Base-by-base conservation (phyloP, 2,888 invertebrate species). In the Dicyrtoma fusca region DNA sequence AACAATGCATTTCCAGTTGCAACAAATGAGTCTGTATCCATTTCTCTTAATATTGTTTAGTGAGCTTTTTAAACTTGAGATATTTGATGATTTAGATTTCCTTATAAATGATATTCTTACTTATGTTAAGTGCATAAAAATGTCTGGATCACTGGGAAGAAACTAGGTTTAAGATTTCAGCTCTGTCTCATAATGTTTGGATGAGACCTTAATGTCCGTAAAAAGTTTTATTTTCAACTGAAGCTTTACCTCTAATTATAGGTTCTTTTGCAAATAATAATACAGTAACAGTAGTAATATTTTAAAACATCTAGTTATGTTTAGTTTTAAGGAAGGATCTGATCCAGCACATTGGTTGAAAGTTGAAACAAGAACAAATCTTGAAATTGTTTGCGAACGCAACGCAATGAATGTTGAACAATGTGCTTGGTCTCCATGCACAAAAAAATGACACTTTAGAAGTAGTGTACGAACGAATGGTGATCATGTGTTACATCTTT, bases 21-120 rank as follows among this genome's bases (percentile, higher is more conserved):
- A 69, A 59, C 59, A 59, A 59, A 69, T 47, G 61, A 69, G 59
- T 69, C 69, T 69, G 59, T 69, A 61, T 69, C 59, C 61, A 61
- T 61, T 61, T 59, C 61, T 69, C 45, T 45, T 69, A 51, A 34
- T 61, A 61, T 21, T 61, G 61, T 69, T 59, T 69, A 61, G 69
- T 69, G 61, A 61, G 61, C 59, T 69, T 59, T 69, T 47, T 61
- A 44, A 19, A 53, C 19, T 51, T 61, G 59, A 59, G 34, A 34
- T 34, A 8, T 34, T 26, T 55, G 13, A 42, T 42, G 61, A 57
- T 25, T 34, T 34, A 34, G 34, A 34, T 34, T 34, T 34, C 34
- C 34, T 34, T 5, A 34, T 34, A 34, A 34, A 5, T 34, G 34
- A 34, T 34, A 34, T 34, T 34, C 34, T 34, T 34, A 8, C 34